Evolutionary conservation across 2,113 vertebrate species (phyloP).

Genomic region (Mesembrinibis cayennensis): DNA sequence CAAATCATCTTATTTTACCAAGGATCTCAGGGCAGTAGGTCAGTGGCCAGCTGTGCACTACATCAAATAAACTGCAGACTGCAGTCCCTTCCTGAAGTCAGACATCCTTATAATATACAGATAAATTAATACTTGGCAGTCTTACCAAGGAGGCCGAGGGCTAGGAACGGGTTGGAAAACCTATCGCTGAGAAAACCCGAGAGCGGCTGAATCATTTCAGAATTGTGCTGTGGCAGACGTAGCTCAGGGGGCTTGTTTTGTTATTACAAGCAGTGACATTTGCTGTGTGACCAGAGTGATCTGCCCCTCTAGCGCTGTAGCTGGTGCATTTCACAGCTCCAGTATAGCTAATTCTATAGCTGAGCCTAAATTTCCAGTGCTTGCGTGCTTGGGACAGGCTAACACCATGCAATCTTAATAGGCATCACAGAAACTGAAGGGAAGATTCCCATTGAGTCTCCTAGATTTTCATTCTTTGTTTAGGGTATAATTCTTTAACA

Average conservation of each 20-base stretch:
- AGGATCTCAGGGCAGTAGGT: background rate
- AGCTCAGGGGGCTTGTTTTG: background rate
- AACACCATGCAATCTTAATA: background rate
- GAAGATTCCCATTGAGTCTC: background rate
- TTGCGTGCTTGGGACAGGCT: accelerated
- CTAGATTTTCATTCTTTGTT: background rate
- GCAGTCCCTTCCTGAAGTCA: background rate
- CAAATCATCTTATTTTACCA: background rate
- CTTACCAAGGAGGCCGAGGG: background rate
- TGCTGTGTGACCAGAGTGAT: background rate
- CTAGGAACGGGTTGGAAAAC: background rate
- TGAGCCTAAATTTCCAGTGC: background rate
- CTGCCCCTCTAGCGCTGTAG: background rate
- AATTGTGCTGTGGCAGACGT: background rate
- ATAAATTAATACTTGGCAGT: background rate
- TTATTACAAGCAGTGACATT: background rate
- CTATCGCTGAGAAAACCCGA: background rate
- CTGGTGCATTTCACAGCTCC: background rate
- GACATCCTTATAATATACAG: background rate
- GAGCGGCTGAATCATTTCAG: background rate
- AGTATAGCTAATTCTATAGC: background rate
- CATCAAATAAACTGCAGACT: background rate
- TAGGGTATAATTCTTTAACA: background rate
- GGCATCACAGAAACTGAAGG: background rate
- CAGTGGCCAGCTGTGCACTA: background rate